These are phyloP conservation scores for Sebastes miniatus DNA, from an alignment of 2,797 vertebrate species.

Conservation along the genomic window DNA sequence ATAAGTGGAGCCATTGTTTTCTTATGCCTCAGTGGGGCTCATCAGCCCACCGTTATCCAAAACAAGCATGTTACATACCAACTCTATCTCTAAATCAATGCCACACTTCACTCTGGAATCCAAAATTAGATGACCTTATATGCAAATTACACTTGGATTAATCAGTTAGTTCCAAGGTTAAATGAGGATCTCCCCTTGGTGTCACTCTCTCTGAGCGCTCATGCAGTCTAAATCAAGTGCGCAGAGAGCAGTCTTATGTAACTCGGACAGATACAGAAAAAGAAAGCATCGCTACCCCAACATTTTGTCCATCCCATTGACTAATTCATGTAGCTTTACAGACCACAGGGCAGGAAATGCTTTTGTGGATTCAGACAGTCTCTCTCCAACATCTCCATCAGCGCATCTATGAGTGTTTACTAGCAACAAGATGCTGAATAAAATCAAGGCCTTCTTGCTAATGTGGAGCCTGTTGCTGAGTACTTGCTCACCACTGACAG, in stretches of 20 bases:
- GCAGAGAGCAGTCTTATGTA: constrained; percentile 51
- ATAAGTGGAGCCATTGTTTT: constrained; percentile 57
- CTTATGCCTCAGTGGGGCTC: constrained; percentile 34
- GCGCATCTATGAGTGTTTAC: constrained; percentile 2
- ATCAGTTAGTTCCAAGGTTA: constrained; percentile 69
- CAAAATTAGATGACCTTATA: constrained; percentile 73
- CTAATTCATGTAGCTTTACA: constrained; percentile 31
- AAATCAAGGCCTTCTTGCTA: constrained; percentile 29
- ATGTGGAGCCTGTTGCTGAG: constrained; percentile 11
- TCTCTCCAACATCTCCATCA: constrained; percentile 37
- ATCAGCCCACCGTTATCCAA: constrained; percentile 32
- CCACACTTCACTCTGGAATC: constrained; percentile 36
- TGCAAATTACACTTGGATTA: constrained; percentile 71
- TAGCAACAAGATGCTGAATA: constrained; percentile 23
- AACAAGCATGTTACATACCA: constrained; percentile 18
- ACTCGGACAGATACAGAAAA: constrained; percentile 43
- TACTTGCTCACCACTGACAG: constrained; percentile 7
- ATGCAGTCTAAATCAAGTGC: constrained; percentile 44
- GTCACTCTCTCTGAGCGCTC: constrained; percentile 39
- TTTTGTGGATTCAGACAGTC: constrained; percentile 30
- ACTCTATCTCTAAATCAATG: constrained; percentile 54
- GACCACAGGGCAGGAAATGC: constrained; percentile 23
- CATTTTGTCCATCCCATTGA: constrained; percentile 49
- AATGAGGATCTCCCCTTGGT: constrained; percentile 58
- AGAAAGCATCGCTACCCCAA: constrained; percentile 11